A percentile compares a stretch with the other conserved stretches of the same genome.
These are phyloP conservation scores for Pterostichus madidus DNA, from an alignment of 2,888 invertebrate genomes.

Conservation along the genomic window DNA sequence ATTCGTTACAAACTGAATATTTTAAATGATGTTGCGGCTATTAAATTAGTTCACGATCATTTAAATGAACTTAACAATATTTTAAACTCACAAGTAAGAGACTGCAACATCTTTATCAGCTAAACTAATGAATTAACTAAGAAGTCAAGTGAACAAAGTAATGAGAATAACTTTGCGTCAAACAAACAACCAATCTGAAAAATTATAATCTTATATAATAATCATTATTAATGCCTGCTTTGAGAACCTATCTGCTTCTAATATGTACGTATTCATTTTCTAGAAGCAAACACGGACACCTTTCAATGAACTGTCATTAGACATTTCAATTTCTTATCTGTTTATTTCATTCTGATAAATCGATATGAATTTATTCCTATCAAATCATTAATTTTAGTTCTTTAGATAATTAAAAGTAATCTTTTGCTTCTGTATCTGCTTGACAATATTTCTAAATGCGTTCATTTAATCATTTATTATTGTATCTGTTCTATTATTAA, in stretches of 20 bases:
- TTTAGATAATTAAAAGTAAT: conserved; percentile 9
- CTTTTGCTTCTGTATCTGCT: conserved; percentile 4
- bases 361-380: conserved; percentile 6
- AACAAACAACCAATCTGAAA: conserved; percentile 20
- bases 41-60: too few relatives aligned
- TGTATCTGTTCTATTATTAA: not conserved
- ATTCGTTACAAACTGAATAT: not conserved
- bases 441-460: not conserved
- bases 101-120: not conserved
- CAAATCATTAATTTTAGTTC: not conserved
- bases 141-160: not conserved
- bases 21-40: too few relatives aligned
- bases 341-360: conserved; percentile 14
- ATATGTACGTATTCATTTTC: conserved; percentile 19
- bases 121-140: not conserved
- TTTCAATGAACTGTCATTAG: conserved; percentile 33
- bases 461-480: not conserved
- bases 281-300: conserved; percentile 9
- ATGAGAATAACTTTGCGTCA: not conserved
- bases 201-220: conserved; percentile 26
- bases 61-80: too few relatives aligned
- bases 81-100: too few relatives aligned
- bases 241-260: conserved; percentile 4
- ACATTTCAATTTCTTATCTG: conserved; percentile 30
- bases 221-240: conserved; percentile 20